Evolutionary conservation across 2,113 vertebrate genomes (phyloP).

Genomic region (Todiramphus saurophagus): DNA sequence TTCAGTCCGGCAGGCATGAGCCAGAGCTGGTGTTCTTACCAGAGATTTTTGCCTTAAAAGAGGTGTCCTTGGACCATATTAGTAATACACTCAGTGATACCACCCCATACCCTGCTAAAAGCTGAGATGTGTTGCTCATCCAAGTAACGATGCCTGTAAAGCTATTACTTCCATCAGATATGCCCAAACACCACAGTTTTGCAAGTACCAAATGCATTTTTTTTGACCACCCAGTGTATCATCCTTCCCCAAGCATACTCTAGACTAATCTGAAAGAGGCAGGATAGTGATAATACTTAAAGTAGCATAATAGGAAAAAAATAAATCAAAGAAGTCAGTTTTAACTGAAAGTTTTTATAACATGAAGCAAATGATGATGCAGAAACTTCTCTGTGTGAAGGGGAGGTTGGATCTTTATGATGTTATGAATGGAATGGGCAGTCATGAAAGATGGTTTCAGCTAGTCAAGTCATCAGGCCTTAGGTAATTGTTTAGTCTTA

Average conservation of each 20-base stretch:
- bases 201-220: not conserved
- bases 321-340: not conserved
- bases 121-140: too few relatives aligned
- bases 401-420: not conserved
- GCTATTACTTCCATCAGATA: not conserved
- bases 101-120: not conserved
- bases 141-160: too few relatives aligned
- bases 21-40: rapidly evolving
- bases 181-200: not conserved
- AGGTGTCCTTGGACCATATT: not conserved
- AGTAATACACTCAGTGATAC: not conserved
- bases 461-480: not conserved
- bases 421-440: not conserved
- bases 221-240: rapidly evolving
- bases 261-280: not conserved
- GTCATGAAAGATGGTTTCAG: not conserved
- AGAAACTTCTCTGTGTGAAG: not conserved
- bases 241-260: not conserved
- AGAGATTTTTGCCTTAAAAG: not conserved
- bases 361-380: not conserved
- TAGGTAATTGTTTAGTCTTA: not conserved
- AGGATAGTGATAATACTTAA: not conserved
- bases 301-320: not conserved
- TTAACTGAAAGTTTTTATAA: not conserved
- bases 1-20: not conserved